Conservation (phyloP, 23 tunicate species). For the Phallusia fumigata region DNA sequence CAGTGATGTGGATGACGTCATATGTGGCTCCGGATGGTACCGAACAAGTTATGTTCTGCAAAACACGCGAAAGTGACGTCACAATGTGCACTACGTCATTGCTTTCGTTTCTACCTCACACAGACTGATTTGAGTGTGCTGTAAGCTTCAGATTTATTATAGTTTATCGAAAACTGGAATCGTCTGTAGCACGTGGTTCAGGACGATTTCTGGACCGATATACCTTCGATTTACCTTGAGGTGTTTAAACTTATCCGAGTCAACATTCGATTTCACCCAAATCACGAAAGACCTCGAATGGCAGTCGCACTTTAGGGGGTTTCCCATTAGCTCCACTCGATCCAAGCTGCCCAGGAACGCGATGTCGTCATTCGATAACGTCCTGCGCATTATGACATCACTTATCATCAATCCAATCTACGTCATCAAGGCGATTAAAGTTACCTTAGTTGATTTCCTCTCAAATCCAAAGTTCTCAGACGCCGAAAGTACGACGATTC, state of each 20-base stretch:
- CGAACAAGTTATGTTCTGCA: neutral
- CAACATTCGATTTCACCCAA: neutral
- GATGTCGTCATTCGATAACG: neutral
- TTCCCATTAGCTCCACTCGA: neutral
- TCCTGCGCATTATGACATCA: neutral
- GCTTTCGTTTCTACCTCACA: neutral
- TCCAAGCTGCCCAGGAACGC: neutral
- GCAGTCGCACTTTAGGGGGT: slow-evolving; percentile 3
- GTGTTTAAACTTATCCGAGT: neutral
- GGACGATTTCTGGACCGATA: too few relatives aligned
- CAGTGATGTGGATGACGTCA: slow-evolving; percentile 2
- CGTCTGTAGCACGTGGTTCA: too few relatives aligned
- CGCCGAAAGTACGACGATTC: neutral
- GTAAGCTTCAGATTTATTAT: too few relatives aligned
- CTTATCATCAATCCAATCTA: neutral
- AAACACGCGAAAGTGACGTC: neutral
- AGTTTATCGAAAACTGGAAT: too few relatives aligned
- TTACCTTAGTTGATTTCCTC: neutral
- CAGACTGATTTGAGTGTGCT: too few relatives aligned
- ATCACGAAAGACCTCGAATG: neutral
- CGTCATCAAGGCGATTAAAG: neutral
- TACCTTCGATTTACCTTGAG: neutral
- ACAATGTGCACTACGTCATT: neutral
- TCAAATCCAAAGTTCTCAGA: neutral
- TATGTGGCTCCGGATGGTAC: neutral